Conservation (phyloP, 1,140 invertebrate genomes). For the Dendroctonus ponderosae region DNA sequence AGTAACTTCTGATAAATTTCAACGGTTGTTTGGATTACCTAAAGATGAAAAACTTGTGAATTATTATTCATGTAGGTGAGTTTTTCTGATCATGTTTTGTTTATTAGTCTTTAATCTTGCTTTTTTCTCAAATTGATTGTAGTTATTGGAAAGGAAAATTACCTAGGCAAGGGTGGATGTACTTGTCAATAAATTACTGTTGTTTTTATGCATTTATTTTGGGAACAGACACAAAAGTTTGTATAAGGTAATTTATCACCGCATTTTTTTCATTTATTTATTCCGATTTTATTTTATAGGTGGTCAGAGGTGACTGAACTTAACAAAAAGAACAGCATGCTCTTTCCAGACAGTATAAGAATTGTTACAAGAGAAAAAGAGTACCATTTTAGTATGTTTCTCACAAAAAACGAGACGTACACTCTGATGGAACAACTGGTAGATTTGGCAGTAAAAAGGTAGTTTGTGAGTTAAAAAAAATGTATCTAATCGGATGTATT, state of each 20-base stretch:
- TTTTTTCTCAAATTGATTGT: conserved; percentile 47
- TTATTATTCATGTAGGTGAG: conserved; percentile 89
- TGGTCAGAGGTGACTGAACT: conserved; percentile 79
- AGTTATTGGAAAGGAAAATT: conserved; percentile 92
- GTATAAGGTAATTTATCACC: conserved; percentile 54
- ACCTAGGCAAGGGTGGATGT: conserved; percentile 93
- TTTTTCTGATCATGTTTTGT: conserved; percentile 17
- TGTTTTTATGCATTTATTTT: conserved; percentile 96
- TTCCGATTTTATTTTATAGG: conserved; percentile 46
- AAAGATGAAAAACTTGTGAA: conserved; percentile 94
- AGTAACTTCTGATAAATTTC: conserved; percentile 81
- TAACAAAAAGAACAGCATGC: conserved; percentile 70
- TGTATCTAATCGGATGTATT: conserved; percentile 33
- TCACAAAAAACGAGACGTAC: conserved; percentile 87
- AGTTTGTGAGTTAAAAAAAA: conserved; percentile 29
- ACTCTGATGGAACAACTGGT: conserved; percentile 92
- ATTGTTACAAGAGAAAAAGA: conserved; percentile 78
- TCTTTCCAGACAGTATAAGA: conserved; percentile 85
- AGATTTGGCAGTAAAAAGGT: conserved; percentile 94
- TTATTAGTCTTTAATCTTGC: conserved; percentile 4
- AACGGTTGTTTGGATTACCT: conserved; percentile 85
- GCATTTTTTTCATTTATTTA: background rate
- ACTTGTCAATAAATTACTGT: conserved; percentile 91
- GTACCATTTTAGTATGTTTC: conserved; percentile 88
- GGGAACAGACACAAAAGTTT: conserved; percentile 84